Percentiles rank a stretch among this genome's conserved stretches.
Conservation (phyloP, 2,888 invertebrate genomes). For the Amphipoea oculea region DNA sequence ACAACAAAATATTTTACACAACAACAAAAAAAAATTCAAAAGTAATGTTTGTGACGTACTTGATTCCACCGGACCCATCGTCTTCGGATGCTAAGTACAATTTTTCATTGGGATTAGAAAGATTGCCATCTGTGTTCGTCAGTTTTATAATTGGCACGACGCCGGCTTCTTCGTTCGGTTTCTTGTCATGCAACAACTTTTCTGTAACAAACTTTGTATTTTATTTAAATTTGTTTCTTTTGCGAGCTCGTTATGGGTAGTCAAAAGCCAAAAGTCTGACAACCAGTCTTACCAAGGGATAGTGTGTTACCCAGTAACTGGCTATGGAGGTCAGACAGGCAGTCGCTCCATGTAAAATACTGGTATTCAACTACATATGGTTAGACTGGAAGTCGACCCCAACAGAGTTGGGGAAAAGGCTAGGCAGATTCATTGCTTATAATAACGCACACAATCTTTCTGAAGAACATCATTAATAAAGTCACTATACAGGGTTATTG, state of each 20-base stretch:
- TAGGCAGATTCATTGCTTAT: too few relatives aligned
- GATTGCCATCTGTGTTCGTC: constrained; percentile 64
- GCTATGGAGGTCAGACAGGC: background rate
- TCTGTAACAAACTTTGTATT: constrained; percentile 42
- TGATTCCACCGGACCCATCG: constrained; percentile 47
- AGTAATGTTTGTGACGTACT: constrained; percentile 54
- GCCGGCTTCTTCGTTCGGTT: constrained; percentile 35
- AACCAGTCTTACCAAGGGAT: background rate
- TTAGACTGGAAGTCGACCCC: background rate
- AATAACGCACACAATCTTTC: too few relatives aligned
- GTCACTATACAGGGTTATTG: background rate
- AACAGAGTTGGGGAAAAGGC: too few relatives aligned
- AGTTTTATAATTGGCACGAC: constrained; percentile 65
- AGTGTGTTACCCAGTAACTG: background rate
- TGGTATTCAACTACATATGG: background rate
- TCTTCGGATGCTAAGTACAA: constrained; percentile 34
- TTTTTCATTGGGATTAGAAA: constrained; percentile 48
- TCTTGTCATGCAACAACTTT: constrained; percentile 59
- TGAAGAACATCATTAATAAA: too few relatives aligned
- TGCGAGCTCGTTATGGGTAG: background rate
- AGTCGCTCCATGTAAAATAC: background rate
- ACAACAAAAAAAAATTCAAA: background rate
- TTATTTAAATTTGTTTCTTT: too few relatives aligned
- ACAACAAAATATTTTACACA: background rate
- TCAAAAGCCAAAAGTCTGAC: background rate